Evolutionary conservation across 1,140 invertebrate species (phyloP).

Genomic region (Ostrea denselamellosa): DNA sequence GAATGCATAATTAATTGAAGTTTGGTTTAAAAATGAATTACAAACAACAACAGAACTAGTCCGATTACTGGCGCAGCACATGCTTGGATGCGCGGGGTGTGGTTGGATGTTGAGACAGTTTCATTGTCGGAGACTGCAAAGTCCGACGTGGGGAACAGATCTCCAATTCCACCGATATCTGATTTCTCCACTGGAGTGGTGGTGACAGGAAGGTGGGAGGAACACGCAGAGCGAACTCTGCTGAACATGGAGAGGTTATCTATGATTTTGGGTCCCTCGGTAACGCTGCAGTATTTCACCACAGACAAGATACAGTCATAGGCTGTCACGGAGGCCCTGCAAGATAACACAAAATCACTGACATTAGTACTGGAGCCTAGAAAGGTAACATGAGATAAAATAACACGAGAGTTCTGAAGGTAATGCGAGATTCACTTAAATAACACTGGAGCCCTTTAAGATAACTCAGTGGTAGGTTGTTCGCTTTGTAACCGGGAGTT

Average conservation of each 20-base stretch:
- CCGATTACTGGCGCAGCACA: neutral
- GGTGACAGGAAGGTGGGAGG: neutral
- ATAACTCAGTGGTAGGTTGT: too few species aligned
- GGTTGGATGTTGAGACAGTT: neutral
- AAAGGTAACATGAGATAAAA: too few species aligned
- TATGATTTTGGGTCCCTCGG: neutral
- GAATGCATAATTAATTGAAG: too few species aligned
- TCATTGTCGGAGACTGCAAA: neutral
- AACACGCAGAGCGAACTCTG: neutral
- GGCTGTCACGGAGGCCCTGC: neutral
- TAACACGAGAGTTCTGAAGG: neutral
- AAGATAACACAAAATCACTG: neutral
- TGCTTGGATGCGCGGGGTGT: neutral
- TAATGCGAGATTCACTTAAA: neutral
- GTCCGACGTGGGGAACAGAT: neutral
- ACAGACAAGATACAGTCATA: neutral
- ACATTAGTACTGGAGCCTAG: neutral
- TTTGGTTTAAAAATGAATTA: neutral
- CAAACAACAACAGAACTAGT: neutral
- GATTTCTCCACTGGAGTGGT: neutral
- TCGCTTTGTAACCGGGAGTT: too few species aligned
- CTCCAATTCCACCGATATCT: neutral
- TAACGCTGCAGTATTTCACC: constrained; percentile 9
- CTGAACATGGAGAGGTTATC: neutral
- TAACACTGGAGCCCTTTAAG: neutral